phyloP scores from a whole-genome alignment of 1,140 invertebrate species.

The Drosophila bocqueti region DNA sequence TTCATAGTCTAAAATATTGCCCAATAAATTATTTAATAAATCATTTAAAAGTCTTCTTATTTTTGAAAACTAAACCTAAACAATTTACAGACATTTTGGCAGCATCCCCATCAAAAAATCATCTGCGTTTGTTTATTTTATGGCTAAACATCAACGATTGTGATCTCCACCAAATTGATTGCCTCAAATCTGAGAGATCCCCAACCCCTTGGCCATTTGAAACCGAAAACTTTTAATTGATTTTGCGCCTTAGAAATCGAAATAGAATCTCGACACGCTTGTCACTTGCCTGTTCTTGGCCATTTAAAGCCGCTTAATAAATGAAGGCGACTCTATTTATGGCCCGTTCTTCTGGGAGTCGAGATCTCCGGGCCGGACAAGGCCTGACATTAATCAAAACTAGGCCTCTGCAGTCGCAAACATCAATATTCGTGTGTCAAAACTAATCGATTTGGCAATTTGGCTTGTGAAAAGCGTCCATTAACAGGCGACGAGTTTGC shows the following conservation, averaged over 20 bases:
- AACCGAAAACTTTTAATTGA: conserved; percentile 45
- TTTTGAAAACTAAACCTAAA: neutral
- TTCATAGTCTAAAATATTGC: neutral
- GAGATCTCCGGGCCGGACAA: conserved; percentile 5
- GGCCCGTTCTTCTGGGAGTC: conserved; percentile 37
- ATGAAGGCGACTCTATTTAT: conserved; percentile 59
- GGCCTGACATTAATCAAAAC: conserved; percentile 28
- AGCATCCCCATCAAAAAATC: conserved; percentile 7
- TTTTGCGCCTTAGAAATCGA: conserved; percentile 42
- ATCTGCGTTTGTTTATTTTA: conserved; percentile 33
- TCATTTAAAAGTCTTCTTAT: neutral
- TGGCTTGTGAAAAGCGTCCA: conserved; percentile 58
- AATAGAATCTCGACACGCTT: conserved; percentile 49
- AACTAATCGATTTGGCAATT: conserved; percentile 62
- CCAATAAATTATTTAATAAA: conserved; percentile 1
- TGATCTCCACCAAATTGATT: conserved; percentile 43
- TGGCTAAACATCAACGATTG: conserved; percentile 20
- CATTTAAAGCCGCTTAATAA: conserved; percentile 60
- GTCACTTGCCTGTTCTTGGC: conserved; percentile 38
- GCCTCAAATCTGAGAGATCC: conserved; percentile 25
- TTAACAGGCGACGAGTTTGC: conserved; percentile 44
- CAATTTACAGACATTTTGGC: conserved; percentile 8
- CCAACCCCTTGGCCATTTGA: conserved; percentile 2
- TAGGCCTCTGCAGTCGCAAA: conserved; percentile 21
- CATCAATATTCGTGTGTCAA: conserved; percentile 38